Evolutionary conservation across 2,888 invertebrate species (phyloP), one percentile per base, ranked within the genome.

Genomic region (Limnephilus rhombicus): DNA sequence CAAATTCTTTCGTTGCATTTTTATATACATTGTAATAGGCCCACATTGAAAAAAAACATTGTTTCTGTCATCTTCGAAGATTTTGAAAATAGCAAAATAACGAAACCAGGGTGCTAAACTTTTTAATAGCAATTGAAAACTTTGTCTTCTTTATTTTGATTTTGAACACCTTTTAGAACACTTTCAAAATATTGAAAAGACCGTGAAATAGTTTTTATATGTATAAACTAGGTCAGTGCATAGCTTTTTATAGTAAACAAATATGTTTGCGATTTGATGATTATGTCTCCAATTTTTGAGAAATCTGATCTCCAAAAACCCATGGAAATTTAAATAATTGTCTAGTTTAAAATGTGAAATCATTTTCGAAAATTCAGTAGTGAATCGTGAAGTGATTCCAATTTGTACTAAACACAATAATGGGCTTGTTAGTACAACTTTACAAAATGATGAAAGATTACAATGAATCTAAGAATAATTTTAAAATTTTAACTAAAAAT

Each of bases 31-130:
- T n/a, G 7, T 24, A 24, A 68, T 68, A 68, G 68, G 68, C 68
- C 68, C 7, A 68, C n/a, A n/a, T 68, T 68, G 9, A 68, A 68
- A 68, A 68, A n/a, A n/a, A n/a, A 9, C 24, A 24, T 24, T n/a
- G 68, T 68, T 68, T 68, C 68, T 68, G 24, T 68, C 68, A n/a
- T n/a, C n/a, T 68, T 68, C 68, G 24, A 68, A 68, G 24, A 9
- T 68, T 68, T 68, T 68, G 68, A 68, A 68, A 68, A 68, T n/a
- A 68, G 68, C 68, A 68, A 68, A n/a, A n/a, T n/a, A 68, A 68
- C 68, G 7, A 15, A 68, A 68, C 24, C n/a, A 24, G 24, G 24
- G 68, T 24, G 7, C 1, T 5, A 68, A n/a, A n/a, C 7, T 68
- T 24, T 5, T 9, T 5, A 24, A 24, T 24, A n/a, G 24, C 24